phyloP scores from a whole-genome alignment of 2,797 vertebrate species.

The Anniella stebbinsi region DNA sequence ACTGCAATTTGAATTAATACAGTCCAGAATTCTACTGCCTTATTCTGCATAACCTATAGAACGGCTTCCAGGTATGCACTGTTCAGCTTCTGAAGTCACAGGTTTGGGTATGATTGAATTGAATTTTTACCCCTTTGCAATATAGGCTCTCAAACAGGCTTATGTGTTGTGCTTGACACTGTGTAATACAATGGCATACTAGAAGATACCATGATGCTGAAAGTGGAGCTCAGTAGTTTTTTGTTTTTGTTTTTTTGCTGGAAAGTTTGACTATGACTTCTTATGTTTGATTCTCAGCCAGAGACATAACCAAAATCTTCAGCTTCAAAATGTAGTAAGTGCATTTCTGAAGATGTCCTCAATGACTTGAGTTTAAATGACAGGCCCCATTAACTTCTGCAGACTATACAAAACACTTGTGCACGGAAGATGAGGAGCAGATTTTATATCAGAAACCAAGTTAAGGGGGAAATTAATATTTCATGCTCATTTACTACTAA shows the following conservation, averaged over 20 bases:
- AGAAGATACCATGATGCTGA: not conserved
- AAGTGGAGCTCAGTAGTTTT: not conserved
- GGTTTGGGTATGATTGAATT: not conserved
- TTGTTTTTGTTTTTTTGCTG: not conserved
- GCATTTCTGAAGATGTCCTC: not conserved
- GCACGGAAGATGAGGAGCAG: not conserved
- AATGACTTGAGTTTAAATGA: not conserved
- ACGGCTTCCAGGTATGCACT: not conserved
- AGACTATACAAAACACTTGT: not conserved
- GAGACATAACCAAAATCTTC: not conserved
- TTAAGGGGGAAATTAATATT: constrained; percentile 19
- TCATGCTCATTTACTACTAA: not conserved
- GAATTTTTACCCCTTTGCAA: not conserved
- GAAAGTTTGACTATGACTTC: not conserved
- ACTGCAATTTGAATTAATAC: not conserved
- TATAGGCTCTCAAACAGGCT: not conserved
- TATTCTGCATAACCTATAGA: not conserved
- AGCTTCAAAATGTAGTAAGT: not conserved
- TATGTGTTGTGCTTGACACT: not conserved
- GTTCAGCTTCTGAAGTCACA: not conserved
- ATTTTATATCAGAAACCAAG: not conserved
- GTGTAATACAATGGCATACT: too few relatives aligned
- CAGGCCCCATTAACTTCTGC: not conserved
- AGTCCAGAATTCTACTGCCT: not conserved
- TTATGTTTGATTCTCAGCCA: not conserved